These are phyloP conservation scores for Ametastegia equiseti DNA, from an alignment of 2,888 invertebrate species.

Conservation along the genomic window DNA sequence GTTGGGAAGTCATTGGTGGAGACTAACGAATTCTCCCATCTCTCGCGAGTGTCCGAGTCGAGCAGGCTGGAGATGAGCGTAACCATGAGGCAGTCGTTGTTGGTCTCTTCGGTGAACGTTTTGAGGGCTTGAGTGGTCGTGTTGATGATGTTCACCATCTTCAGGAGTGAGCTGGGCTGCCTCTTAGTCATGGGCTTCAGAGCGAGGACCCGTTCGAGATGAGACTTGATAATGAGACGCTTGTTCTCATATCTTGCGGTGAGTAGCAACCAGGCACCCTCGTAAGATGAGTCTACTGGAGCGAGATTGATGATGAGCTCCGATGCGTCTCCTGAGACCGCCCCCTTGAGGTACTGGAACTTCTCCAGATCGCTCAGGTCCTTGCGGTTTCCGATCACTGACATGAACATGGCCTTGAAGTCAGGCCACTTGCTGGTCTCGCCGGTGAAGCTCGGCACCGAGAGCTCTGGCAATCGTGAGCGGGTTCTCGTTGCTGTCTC, in stretches of 20 bases:
- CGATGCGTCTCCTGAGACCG: background rate
- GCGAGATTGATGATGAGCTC: conserved; percentile 5
- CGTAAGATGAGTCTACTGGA: background rate
- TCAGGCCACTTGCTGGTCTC: conserved; percentile 9
- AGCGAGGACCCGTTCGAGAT: background rate
- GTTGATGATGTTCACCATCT: conserved; percentile 17
- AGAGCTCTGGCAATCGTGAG: background rate
- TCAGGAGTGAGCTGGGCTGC: background rate
- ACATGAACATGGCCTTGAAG: conserved; percentile 24
- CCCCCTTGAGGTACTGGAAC: background rate
- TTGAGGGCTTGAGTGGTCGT: conserved; percentile 9
- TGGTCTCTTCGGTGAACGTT: background rate
- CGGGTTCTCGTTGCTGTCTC: background rate
- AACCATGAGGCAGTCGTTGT: conserved; percentile 29
- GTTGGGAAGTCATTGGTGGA: background rate
- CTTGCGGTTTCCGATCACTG: background rate
- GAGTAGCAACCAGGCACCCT: background rate
- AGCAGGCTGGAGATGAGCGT: background rate
- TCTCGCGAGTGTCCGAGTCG: conserved; percentile 9
- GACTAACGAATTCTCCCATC: background rate
- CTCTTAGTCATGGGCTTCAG: background rate
- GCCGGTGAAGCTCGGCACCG: background rate
- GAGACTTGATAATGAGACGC: conserved; percentile 5
- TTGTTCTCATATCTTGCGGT: background rate
- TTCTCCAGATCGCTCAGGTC: background rate